Base-by-base conservation (phyloP, 2,113 vertebrate genomes). In the Pholis gunnellus region DNA sequence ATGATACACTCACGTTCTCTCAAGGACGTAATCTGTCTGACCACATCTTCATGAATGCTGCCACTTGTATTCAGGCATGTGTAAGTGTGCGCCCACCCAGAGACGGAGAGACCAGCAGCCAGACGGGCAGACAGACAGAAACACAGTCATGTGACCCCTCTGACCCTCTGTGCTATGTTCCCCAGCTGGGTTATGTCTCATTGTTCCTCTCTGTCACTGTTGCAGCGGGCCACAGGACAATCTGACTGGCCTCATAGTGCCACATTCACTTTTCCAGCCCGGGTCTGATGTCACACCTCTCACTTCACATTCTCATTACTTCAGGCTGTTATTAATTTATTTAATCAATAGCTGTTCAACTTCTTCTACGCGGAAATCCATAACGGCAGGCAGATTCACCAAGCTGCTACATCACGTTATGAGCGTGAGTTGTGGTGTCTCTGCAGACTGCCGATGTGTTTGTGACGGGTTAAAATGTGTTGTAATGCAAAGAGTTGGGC, bases 161-260 rank as follows among this genome's bases (percentile, higher is more conserved):
- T 81, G 88, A 89, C 89, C 81, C 79, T 67, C 67, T 72, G 75
- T 70, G 31, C 75, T 59, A 3, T 75, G 79, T 79, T 83, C 60
- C 52, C 67, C 13, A 46, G 54, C n/a, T 52, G 83, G 85, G 79
- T 65, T 84, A 50, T 82, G 78, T 67, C 85, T 90, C 72, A 83
- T 84, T 89, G 88, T 86, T 84, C 59, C 66, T 81, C 65, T 75
- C 75, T 83, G 80, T 92, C 90, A 74, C 48, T 79, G 59, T n/a
- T 29, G 78, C 72, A 42, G 31, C 2, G 11, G 61, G 36, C 50
- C 72, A 86, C 64, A 36, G 87, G 75, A 81, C 78, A 48, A 50
- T 82, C 81, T 54, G 42, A 59, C 40, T 85, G 90, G 68, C 92
- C 91, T 91, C 89, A 87, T 92, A 90, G 86, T 89, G 89, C 87